phyloP scores from a whole-genome alignment of 2,113 vertebrate species.

The Rhombomys opimus region DNA sequence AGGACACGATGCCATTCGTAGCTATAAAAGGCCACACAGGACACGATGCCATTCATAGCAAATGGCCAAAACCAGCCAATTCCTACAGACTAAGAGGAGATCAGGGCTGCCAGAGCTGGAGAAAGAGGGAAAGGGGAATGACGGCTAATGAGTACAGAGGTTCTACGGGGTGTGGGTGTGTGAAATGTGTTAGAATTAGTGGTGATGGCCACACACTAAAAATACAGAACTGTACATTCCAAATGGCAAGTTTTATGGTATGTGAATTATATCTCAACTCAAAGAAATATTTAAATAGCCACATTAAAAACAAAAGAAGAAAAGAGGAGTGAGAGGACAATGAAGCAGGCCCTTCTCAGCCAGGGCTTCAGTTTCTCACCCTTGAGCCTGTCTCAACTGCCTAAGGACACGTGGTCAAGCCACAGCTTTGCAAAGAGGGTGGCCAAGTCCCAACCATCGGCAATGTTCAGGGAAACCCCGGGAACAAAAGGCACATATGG shows the following conservation, averaged over 20 bases:
- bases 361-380: neutral
- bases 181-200: neutral
- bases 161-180: neutral
- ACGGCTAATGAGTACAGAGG: neutral
- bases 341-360: neutral
- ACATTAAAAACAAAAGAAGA: neutral
- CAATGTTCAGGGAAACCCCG: neutral
- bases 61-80: neutral
- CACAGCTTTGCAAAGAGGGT: neutral
- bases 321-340: rapidly evolving
- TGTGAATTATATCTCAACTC: neutral
- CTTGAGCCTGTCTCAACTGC: neutral
- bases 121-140: rapidly evolving
- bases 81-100: neutral
- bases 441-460: neutral
- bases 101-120: neutral
- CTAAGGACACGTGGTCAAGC: neutral
- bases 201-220: neutral
- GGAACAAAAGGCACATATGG: rapidly evolving
- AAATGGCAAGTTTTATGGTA: neutral
- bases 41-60: neutral
- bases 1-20: neutral
- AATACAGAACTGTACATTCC: neutral
- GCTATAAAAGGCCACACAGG: neutral
- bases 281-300: slow-evolving; percentile 1